Evolutionary conservation across 2,797 vertebrate species (phyloP).

Genomic region (Anguilla marmorata): DNA sequence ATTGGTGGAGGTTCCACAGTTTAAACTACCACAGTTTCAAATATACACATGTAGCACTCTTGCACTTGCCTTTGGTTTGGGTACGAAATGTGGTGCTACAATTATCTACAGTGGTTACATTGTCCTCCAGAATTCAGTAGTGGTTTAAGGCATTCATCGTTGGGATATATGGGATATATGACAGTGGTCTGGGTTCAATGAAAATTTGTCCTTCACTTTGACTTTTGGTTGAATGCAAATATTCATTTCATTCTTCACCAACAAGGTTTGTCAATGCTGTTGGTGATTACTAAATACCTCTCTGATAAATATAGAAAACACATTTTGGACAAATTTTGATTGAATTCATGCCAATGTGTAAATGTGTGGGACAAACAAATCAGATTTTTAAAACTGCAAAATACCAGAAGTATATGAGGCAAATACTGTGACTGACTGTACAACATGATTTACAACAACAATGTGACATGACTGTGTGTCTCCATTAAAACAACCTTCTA

Average conservation of each 20-base stretch:
- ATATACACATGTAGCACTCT: constrained; percentile 48
- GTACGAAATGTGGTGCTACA: constrained; percentile 52
- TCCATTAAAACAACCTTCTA: no score
- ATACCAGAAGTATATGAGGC: no score
- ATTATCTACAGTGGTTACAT: constrained; percentile 72
- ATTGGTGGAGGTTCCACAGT: not conserved
- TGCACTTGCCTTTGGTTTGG: constrained; percentile 47
- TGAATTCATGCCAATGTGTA: not conserved
- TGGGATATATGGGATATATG: not conserved
- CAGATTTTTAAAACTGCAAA: not conserved
- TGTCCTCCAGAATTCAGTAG: constrained; percentile 70
- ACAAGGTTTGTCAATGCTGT: not conserved
- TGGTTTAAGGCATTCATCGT: constrained; percentile 65
- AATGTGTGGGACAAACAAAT: not conserved
- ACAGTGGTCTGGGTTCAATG: not conserved
- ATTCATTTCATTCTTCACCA: not conserved
- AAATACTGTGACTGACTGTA: no score
- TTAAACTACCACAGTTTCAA: constrained; percentile 39
- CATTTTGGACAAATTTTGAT: not conserved
- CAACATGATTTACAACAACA: no score
- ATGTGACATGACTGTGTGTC: no score
- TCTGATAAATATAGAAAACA: not conserved
- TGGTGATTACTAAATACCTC: not conserved
- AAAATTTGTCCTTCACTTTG: not conserved
- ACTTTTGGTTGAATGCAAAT: not conserved